Evolutionary conservation across 2,797 vertebrate genomes (phyloP).

Genomic region (Sebastes cheni): DNA sequence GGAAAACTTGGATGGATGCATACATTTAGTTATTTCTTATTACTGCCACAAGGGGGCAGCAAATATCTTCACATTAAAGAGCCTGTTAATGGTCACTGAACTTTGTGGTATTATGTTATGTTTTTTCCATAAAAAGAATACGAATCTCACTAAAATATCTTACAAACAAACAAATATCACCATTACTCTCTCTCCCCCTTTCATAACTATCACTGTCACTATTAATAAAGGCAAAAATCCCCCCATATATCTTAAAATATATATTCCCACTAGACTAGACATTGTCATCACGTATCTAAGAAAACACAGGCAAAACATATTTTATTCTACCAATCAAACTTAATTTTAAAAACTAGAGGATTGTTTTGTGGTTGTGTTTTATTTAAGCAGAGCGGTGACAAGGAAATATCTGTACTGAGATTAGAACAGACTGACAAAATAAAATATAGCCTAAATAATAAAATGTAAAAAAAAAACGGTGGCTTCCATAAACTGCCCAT

Average conservation of each 20-base stretch:
- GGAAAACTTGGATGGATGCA: background rate
- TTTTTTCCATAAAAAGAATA: background rate
- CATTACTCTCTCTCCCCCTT: no score
- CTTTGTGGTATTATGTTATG: background rate
- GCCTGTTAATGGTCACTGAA: background rate
- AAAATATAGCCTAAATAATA: background rate
- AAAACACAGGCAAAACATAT: background rate
- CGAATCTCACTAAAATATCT: background rate
- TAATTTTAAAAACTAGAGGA: background rate
- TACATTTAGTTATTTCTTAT: background rate
- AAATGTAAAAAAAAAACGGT: background rate
- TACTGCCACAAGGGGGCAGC: conserved; percentile 38
- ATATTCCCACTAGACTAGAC: background rate
- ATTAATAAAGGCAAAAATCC: no score
- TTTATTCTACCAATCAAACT: background rate
- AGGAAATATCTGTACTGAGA: background rate
- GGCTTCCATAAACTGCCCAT: background rate
- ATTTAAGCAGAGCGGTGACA: background rate
- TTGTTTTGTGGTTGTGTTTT: background rate
- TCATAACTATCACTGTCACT: no score
- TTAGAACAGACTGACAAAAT: background rate
- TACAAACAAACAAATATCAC: background rate
- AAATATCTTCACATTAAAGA: background rate
- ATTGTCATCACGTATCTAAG: background rate
- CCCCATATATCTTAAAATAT: no score